Evolutionary conservation across 2,113 vertebrate species (phyloP), one percentile per base, ranked within the genome.

Genomic region (Leptosomus discolor): DNA sequence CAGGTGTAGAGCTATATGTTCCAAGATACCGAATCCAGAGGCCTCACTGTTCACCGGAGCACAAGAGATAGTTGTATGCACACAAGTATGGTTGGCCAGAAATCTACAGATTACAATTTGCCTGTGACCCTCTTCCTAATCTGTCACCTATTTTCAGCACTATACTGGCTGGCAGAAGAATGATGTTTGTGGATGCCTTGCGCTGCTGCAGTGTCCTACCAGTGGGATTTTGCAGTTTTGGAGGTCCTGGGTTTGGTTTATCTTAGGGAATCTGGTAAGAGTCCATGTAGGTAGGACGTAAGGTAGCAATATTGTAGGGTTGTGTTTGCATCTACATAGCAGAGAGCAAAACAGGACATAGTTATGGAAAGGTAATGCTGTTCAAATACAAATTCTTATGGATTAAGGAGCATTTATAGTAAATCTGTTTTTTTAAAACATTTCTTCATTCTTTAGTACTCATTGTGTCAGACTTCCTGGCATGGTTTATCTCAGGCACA

Each of bases 391-490:
- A 88, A 83, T 58, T 67, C 58, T 26, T 86, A 7, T 37, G 54
- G 29, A 54, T 88, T 67, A 67, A 61, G 67, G 26, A 41, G 2
- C 17, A 34, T 45, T 69, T 88, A 20, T 20, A 57, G 54, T 58
- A 69, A 88, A 77, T 79, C 5, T 74, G 4, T 50, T 6, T 60
- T 75, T 80, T 36, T 16, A 57, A 94, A 88, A 16, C 19, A 26
- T 78, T 88, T 94, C 45, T 63, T 65, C 19, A 9, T 79, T 82
- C n/a, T 64, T 88, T 43, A 13, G 10, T 48, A 39, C n/a, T 77
- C 32, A 8, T 29, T 90, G 26, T 17, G 23, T 86, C 6, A 12
- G 26, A 29, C 4, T 80, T 85, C 10, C 6, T 0, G 0, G 9
- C 51, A 39, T 17, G 17, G 14, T 84, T 96, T 69, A 73, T 29